These are phyloP conservation scores for Drosophila azteca DNA, from an alignment of 1,140 invertebrate genomes.

Conservation along the genomic window DNA sequence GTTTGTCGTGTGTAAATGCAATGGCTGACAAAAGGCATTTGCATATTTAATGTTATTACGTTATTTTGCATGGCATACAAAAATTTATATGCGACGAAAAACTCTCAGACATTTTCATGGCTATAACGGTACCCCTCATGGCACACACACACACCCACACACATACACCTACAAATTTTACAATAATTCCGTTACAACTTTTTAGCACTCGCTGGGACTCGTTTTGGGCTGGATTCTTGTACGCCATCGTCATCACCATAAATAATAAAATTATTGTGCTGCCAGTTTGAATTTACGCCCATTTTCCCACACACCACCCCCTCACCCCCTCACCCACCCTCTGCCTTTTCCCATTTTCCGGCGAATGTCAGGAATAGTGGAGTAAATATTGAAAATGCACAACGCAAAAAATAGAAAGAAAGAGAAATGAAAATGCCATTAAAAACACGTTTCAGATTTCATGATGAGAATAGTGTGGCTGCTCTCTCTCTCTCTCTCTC, in stretches of 20 bases:
- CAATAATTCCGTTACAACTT: constrained; percentile 77
- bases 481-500: too few relatives aligned
- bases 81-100: constrained; percentile 74
- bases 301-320: constrained; percentile 12
- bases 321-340: too few relatives aligned
- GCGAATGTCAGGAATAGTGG: constrained; percentile 2
- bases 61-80: constrained; percentile 81
- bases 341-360: background rate
- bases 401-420: constrained; percentile 17
- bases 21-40: constrained; percentile 81
- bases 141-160: constrained; percentile 41
- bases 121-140: background rate
- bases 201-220: constrained; percentile 36
- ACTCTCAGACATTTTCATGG: constrained; percentile 34
- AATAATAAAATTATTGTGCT: constrained; percentile 79
- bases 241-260: constrained; percentile 70
- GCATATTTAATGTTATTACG: constrained; percentile 83
- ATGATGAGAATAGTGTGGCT: constrained; percentile 20
- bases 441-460: constrained; percentile 70
- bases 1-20: constrained; percentile 73
- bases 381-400: constrained; percentile 66
- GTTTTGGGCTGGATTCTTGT: constrained; percentile 24
- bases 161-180: constrained; percentile 68
- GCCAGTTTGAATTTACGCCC: constrained; percentile 77
- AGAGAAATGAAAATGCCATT: constrained; percentile 60